Conservation (phyloP, 1,140 invertebrate species). For the Eueides isabella region DNA sequence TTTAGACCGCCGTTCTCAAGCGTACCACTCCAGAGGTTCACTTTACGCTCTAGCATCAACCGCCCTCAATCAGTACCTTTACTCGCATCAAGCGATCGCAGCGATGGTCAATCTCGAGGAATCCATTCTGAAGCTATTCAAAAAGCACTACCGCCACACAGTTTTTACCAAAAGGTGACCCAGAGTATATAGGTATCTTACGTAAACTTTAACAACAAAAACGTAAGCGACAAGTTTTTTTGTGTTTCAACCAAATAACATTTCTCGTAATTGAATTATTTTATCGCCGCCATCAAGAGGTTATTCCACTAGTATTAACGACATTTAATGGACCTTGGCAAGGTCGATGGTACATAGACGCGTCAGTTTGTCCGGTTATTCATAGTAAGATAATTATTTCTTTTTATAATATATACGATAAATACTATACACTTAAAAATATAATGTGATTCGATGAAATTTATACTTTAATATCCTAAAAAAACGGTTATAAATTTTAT, state of each 20-base stretch:
- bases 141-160: too few species aligned
- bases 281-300: conserved; percentile 10
- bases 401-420: background rate
- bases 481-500: background rate
- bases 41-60: too few species aligned
- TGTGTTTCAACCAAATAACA: background rate
- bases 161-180: too few species aligned
- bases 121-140: too few species aligned
- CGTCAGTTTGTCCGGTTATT: background rate
- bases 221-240: conserved; percentile 4
- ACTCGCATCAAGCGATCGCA: too few species aligned
- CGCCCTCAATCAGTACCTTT: too few species aligned
- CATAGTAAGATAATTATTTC: background rate
- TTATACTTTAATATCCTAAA: background rate
- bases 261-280: conserved; percentile 11
- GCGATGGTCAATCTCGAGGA: too few species aligned
- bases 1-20: too few species aligned
- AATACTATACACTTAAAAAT: background rate
- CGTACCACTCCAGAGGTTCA: too few species aligned
- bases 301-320: conserved; percentile 15
- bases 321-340: conserved; percentile 23
- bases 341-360: conserved; percentile 16
- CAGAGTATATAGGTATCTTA: background rate
- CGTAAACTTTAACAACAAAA: background rate
- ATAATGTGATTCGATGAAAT: background rate